Percentiles rank a stretch among this genome's conserved stretches.
phyloP scores from a whole-genome alignment of 2,888 invertebrate species.

The Ophion costatus region DNA sequence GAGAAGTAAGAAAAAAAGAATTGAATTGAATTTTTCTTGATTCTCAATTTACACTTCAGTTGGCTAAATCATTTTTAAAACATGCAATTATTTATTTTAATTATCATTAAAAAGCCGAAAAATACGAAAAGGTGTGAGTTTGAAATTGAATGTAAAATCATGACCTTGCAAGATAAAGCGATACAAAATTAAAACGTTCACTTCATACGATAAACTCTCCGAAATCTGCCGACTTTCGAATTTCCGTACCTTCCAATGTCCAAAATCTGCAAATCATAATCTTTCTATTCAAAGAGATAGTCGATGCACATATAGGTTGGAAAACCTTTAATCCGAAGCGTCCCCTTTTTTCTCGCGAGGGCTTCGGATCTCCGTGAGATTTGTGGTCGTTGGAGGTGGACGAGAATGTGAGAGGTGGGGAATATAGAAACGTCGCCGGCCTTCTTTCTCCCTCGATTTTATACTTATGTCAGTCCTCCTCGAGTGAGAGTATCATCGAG shows the following conservation, averaged over 20 bases:
- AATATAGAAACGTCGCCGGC: slow-evolving; percentile 40
- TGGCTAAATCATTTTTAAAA: too few species aligned
- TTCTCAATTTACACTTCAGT: too few species aligned
- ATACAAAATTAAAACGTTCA: not conserved
- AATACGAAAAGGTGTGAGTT: too few species aligned
- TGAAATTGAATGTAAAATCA: too few species aligned
- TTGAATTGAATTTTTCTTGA: too few species aligned
- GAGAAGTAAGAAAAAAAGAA: too few species aligned
- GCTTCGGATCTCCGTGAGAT: slow-evolving; percentile 1
- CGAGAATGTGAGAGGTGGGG: slow-evolving; percentile 62
- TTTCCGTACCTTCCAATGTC: not conserved
- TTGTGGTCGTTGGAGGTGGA: slow-evolving; percentile 27
- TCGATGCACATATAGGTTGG: not conserved
- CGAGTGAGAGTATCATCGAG: slow-evolving; percentile 49
- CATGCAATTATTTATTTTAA: too few species aligned
- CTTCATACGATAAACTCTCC: not conserved
- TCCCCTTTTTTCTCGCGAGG: not conserved
- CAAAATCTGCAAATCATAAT: not conserved
- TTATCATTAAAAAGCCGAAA: too few species aligned
- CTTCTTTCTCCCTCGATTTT: slow-evolving; percentile 59
- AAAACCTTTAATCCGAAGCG: not conserved
- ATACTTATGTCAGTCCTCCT: slow-evolving; percentile 38
- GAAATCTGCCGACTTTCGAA: not conserved
- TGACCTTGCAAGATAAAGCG: too few species aligned
- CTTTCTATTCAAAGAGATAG: not conserved